Base-by-base conservation (phyloP, 2,113 vertebrate genomes). In the Oncorhynchus gorbuscha region DNA sequence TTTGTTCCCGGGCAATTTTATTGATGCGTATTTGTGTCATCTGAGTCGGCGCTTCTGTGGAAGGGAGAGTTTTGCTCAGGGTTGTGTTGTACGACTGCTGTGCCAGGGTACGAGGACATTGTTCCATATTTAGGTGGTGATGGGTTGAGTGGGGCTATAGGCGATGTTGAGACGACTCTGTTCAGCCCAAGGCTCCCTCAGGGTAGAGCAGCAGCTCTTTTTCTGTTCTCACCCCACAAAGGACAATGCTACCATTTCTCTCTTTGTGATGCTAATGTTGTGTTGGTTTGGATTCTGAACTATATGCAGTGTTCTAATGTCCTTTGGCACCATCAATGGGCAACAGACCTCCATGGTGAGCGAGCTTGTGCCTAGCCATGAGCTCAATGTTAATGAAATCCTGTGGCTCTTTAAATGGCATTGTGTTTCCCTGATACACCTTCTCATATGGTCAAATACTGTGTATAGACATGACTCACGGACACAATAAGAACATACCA, bases 81-180 rank as follows among this genome's bases (percentile, higher is more conserved):
- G 39, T 45, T 45, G 39, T 45, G 11, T 45, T 9, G 39, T 45
- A 45, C 2, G 39, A 8, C 39, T 45, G 8, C 39, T 45, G 39
- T 45, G 8, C 39, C 39, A 45, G 39, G 39, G 48, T 79, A 74
- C 70, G 59, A 71, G 39, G 61, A 18, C 39, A 18, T 18, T 71
- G 39, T 49, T 48, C 39, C 18, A 45, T 24, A 58, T 58, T 58
- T 58, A 58, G 55, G 13, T 14, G 59, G 59, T 22, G 59, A 55
- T 55, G 49, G 49, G 3, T 51, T 51, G 35, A 39, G 35, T 39
- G 14, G 49, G 14, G 49, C 59, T 62, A 22, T 62, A 14, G 59
- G 59, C 59, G 59, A 9, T 2, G 3, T 20, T 62, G 55, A 58
- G 55, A 20, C 13, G 18, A 62, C 59, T 55, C 49, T n/a, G 18